A percentile compares a stretch with the other conserved stretches of the same genome.
Conservation (phyloP, 2,888 invertebrate species). For the Smittia aterrima region DNA sequence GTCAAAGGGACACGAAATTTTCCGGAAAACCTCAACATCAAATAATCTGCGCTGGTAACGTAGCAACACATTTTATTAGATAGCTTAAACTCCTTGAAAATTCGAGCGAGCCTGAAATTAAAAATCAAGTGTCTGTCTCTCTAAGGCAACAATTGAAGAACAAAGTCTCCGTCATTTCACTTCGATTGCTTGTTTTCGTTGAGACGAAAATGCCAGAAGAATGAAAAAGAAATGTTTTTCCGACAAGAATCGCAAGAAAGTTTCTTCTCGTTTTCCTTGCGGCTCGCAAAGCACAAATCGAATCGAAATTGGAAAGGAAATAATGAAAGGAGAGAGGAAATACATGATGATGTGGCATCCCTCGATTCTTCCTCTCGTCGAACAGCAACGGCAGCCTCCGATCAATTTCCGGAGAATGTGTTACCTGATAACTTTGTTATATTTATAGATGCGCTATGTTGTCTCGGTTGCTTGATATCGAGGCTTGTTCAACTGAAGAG, state of each 20-base stretch:
- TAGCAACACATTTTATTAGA: no score
- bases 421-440: conserved; percentile 1
- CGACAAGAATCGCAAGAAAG: neutral
- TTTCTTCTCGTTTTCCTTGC: neutral
- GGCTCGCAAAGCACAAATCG: neutral
- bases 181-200: no score
- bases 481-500: neutral
- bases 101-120: no score
- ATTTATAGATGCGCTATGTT: neutral
- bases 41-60: no score
- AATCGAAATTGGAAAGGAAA: neutral
- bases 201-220: no score
- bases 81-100: no score
- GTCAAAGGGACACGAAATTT: no score
- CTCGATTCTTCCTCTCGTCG: neutral
- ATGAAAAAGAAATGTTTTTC: no score
- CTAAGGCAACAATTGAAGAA: no score
- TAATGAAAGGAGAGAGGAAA: neutral
- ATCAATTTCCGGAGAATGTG: conserved; percentile 4
- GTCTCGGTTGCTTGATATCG: neutral
- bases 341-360: conserved; percentile 10
- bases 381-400: neutral
- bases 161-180: no score
- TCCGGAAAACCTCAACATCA: no score
- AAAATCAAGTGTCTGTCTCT: no score